Evolutionary conservation across 2,113 vertebrate species (phyloP), one percentile per base, ranked within the genome.

Genomic region (Lucifuga dentata): DNA sequence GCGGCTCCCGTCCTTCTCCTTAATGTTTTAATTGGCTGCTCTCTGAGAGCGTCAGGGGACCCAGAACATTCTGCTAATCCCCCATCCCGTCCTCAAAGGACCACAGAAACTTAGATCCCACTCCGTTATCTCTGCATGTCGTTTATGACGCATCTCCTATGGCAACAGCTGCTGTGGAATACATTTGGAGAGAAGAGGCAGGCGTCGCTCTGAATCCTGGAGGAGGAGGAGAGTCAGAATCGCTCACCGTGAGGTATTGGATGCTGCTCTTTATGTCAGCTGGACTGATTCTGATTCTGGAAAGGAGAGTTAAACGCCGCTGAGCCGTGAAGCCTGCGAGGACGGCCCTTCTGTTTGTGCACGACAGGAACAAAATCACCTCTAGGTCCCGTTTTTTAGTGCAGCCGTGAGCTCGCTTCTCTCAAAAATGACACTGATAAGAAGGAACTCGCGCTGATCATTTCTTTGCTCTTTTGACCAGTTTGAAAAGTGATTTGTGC

Each of bases 1-100:
- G 72, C 59, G 49, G 61, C 40, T 15, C 43, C 24, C 55, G 13
- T 78, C 55, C 62, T 33, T 32, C 48, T 65, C 69, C 73, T 83
- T 85, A 62, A 80, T 77, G 75, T 86, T 89, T 87, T 89, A 88
- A 89, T 87, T 91, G 88, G 82, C 84, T 88, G 61, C 70, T 78
- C 76, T 83, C 66, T 82, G 66, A 26, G 62, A 68, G 64, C 48
- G 46, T 80, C 61, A 33, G 20, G 64, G 75, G 79, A 86, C 80
- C 73, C 70, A 76, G 76, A 80, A 77, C 73, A 73, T 57, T 73
- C 73, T 68, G 72, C 69, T 83, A 87, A 88, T 89, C 82, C 85
- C 69, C 64, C 24, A 63, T 51, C 45, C 20, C 55, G 21, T 46
- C 72, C 72, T 87, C 81, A 57, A 79, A 74, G 83, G 70, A 56